Evolutionary conservation across 2,888 invertebrate genomes (phyloP).

Genomic region (Andrena bucephala): DNA sequence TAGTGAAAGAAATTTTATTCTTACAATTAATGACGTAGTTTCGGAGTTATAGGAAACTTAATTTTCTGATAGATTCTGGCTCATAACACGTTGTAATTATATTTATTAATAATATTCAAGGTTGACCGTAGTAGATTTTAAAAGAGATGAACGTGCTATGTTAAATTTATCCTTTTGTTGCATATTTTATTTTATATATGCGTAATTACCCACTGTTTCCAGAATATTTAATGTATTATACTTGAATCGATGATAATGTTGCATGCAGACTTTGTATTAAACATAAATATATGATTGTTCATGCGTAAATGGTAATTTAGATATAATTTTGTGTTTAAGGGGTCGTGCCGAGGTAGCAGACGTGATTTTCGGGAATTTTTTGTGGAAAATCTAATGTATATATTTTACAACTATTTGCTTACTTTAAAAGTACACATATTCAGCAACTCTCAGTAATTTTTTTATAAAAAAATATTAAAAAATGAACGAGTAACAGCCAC

Average conservation of each 20-base stretch:
- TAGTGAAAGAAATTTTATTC: not conserved
- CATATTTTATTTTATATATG: not conserved
- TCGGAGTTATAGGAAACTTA: not conserved
- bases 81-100: not conserved
- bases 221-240: not conserved
- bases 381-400: no score
- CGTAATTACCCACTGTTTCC: not conserved
- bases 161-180: conserved; percentile 1
- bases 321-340: not conserved
- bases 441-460: no score
- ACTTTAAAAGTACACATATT: no score
- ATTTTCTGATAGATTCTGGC: not conserved
- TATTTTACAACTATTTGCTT: no score
- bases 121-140: no score
- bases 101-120: not conserved
- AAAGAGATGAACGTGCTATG: not conserved
- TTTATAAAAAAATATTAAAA: no score
- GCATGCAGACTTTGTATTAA: conserved; percentile 38
- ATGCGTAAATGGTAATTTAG: not conserved
- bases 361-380: no score
- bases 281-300: not conserved
- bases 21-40: not conserved
- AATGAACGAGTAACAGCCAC: no score
- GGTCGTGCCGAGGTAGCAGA: no score
- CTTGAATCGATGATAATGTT: conserved; percentile 8